Conservation (phyloP, 2,888 invertebrate species). For the Drosophila quinaria region DNA sequence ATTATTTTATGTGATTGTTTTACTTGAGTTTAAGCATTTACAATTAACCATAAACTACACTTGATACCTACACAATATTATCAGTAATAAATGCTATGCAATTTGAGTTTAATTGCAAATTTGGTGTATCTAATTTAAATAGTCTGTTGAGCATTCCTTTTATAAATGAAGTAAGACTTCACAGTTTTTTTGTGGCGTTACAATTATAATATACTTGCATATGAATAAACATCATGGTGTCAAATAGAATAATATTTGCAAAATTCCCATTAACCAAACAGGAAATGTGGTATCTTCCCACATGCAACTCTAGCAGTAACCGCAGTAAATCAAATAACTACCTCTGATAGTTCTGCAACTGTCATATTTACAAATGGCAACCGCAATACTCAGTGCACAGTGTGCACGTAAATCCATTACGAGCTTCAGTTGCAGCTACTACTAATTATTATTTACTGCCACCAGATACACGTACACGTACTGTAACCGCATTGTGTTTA, state of each 20-base stretch:
- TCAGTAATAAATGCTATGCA: no score
- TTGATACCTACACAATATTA: no score
- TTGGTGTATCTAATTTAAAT: no score
- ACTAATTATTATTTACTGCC: conserved; percentile 31
- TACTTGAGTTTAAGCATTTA: no score
- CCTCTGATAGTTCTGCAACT: conserved; percentile 1
- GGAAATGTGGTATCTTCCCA: neutral
- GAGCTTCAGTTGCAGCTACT: conserved; percentile 7
- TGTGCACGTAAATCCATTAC: conserved; percentile 12
- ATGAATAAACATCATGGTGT: neutral
- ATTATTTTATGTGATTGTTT: no score
- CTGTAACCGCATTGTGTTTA: neutral
- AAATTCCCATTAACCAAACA: neutral
- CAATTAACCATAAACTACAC: no score
- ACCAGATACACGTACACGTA: conserved; percentile 4
- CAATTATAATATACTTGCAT: neutral
- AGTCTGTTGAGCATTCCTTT: no score
- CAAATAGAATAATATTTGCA: neutral
- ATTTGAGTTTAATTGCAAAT: no score
- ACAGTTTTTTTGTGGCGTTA: no score
- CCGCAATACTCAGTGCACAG: neutral
- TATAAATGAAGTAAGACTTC: no score
- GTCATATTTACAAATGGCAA: conserved; percentile 3
- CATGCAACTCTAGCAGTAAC: neutral
- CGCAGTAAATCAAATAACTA: conserved; percentile 18